A percentile compares a stretch with the other conserved stretches of the same genome.
phyloP scores from a whole-genome alignment of 2,888 invertebrate species.

The Monochamus alternatus region DNA sequence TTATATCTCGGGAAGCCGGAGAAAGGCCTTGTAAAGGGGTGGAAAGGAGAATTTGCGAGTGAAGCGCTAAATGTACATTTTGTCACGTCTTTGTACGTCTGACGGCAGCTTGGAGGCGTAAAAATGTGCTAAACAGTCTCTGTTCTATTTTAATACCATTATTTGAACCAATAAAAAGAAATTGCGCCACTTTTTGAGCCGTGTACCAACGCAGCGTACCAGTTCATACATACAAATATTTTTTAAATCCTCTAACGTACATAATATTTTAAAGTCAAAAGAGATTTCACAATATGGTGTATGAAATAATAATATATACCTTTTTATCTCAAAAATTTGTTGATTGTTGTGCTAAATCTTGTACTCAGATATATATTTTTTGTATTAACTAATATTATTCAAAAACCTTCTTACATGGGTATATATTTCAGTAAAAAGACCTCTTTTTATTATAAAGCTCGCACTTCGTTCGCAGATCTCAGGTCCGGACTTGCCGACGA shows the following conservation, averaged over 20 bases:
- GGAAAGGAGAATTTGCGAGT: neutral
- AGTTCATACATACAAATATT: neutral
- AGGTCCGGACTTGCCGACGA: too few species aligned
- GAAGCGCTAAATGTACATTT: neutral
- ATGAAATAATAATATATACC: too few species aligned
- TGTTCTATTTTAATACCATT: neutral
- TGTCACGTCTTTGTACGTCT: neutral
- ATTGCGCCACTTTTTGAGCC: neutral
- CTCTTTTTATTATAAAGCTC: too few species aligned
- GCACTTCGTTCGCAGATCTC: too few species aligned
- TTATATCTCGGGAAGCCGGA: conserved; percentile 7
- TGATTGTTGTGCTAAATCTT: too few species aligned
- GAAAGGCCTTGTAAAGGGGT: neutral
- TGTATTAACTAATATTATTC: too few species aligned
- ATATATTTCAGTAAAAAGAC: too few species aligned
- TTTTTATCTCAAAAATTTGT: too few species aligned
- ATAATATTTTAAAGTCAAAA: too few species aligned
- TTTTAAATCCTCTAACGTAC: neutral
- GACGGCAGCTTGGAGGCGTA: neutral
- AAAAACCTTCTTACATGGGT: too few species aligned
- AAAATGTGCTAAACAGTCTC: conserved; percentile 2
- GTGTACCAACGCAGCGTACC: neutral
- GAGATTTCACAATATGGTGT: too few species aligned
- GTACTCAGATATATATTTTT: too few species aligned
- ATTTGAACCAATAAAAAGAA: neutral